These are phyloP conservation scores for Chironomus striatipennis DNA, from an alignment of 1,140 invertebrate genomes.

Conservation along the genomic window DNA sequence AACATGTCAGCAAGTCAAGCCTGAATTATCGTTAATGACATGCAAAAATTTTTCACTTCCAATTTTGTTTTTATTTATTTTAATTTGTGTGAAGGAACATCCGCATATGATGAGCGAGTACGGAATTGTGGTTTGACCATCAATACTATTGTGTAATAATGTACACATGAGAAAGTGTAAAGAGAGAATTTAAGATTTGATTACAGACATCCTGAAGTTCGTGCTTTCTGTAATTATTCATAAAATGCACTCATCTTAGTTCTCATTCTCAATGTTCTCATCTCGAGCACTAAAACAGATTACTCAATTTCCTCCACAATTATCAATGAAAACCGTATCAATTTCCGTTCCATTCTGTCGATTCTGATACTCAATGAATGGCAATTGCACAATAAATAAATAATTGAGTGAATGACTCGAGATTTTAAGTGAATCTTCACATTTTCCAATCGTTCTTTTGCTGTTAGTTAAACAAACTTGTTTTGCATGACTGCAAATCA, in stretches of 20 bases:
- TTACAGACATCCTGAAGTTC: not conserved
- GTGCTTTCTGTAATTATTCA: not conserved
- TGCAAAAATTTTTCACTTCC: no score
- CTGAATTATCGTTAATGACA: slow-evolving; percentile 1
- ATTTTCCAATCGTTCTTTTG: no score
- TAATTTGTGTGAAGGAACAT: not conserved
- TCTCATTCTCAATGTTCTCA: not conserved
- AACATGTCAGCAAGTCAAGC: not conserved
- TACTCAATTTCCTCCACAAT: not conserved
- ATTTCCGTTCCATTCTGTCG: not conserved
- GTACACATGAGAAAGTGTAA: not conserved
- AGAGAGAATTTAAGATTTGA: not conserved
- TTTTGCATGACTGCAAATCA: not conserved
- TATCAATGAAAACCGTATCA: slow-evolving; percentile 7
- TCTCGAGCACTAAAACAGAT: not conserved
- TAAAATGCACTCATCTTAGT: slow-evolving; percentile 1
- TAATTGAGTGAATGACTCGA: not conserved
- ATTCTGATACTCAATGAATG: not conserved
- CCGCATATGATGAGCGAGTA: not conserved
- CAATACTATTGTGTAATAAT: not conserved
- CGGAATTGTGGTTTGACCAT: not conserved
- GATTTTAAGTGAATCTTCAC: no score
- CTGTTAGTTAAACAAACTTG: not conserved
- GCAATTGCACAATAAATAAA: not conserved
- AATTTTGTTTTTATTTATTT: no score